phyloP scores from a whole-genome alignment of 2,888 invertebrate genomes.

The Habroteleia sp. region DNA sequence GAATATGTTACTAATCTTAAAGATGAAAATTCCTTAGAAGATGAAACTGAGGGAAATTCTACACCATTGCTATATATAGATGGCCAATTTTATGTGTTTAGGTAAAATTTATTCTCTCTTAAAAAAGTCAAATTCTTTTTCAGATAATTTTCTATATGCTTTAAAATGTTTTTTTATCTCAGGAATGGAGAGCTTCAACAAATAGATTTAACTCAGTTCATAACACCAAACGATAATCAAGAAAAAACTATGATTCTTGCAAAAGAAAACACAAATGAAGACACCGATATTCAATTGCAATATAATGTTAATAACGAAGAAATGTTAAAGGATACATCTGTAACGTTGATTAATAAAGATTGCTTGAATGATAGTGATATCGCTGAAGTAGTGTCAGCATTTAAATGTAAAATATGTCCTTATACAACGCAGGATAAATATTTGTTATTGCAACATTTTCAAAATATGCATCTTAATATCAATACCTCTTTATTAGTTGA shows the following conservation, averaged over 20 bases:
- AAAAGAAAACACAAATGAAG: conserved; percentile 62
- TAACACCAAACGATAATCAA: conserved; percentile 63
- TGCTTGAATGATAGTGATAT: conserved; percentile 79
- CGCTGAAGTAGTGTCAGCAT: conserved; percentile 83
- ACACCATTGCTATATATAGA: conserved; percentile 74
- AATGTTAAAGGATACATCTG: conserved; percentile 58
- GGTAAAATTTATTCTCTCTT: conserved; percentile 14
- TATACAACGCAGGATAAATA: conserved; percentile 81
- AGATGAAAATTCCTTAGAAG: conserved; percentile 52
- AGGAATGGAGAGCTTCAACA: conserved; percentile 72
- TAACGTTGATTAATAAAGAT: conserved; percentile 39
- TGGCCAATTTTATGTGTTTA: conserved; percentile 73
- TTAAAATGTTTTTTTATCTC: neutral
- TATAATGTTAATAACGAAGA: conserved; percentile 63
- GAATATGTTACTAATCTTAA: conserved; percentile 9
- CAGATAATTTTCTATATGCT: neutral
- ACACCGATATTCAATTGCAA: conserved; percentile 30
- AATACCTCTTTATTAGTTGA: no score
- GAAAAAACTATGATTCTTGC: conserved; percentile 63
- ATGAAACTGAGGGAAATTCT: conserved; percentile 68
- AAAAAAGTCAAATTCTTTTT: conserved; percentile 1
- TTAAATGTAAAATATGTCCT: conserved; percentile 83
- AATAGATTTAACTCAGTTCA: conserved; percentile 68
- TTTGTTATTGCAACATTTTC: conserved; percentile 79
- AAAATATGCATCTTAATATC: conserved; percentile 72